A percentile compares a stretch with the other conserved stretches of the same genome.
Evolutionary conservation across 1,140 invertebrate genomes (phyloP).

Genomic region (Sinella curviseta): DNA sequence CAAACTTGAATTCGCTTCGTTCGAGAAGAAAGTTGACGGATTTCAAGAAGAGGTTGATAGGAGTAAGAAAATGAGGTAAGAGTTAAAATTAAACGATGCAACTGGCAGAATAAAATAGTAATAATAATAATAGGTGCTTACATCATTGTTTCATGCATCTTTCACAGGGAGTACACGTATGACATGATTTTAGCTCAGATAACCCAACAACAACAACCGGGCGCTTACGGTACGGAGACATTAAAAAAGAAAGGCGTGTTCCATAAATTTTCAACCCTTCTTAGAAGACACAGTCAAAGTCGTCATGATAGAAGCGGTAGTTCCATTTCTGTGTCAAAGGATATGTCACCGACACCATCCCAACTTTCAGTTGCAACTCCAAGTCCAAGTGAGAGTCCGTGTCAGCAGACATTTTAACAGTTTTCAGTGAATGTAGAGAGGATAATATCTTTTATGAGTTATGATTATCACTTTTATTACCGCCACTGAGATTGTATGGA

Average conservation of each 20-base stretch:
- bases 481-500: too few species aligned
- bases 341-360: neutral
- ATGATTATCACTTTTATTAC: too few species aligned
- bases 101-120: too few species aligned
- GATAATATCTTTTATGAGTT: neutral
- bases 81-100: too few species aligned
- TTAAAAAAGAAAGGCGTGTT: constrained; percentile 17
- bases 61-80: neutral
- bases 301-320: neutral
- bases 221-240: neutral
- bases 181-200: constrained; percentile 7
- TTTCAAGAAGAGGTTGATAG: constrained; percentile 9
- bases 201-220: neutral
- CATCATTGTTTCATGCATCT: too few species aligned
- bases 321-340: neutral
- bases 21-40: neutral
- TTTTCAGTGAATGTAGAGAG: neutral
- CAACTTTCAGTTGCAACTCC: neutral
- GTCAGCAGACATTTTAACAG: neutral
- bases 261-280: constrained; percentile 8
- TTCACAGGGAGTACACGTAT: constrained; percentile 8
- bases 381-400: neutral
- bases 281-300: neutral
- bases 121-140: too few species aligned
- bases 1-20: neutral